phyloP scores from a whole-genome alignment of 1,140 invertebrate genomes.

The Microplitis mediator region DNA sequence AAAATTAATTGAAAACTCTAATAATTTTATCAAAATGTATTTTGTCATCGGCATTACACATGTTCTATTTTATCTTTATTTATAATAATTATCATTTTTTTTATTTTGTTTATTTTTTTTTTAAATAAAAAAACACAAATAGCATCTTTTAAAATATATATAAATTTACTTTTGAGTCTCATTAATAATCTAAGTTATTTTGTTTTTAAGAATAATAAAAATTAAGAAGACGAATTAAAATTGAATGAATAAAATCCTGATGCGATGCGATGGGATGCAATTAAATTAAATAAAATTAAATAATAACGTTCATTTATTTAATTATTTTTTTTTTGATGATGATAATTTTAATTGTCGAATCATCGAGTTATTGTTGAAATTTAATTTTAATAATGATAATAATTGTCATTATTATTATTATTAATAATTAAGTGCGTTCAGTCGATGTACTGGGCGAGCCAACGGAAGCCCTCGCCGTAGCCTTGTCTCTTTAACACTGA shows the following conservation, averaged over 20 bases:
- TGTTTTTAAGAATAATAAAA: not conserved
- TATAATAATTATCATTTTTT: not conserved
- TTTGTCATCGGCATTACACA: not conserved
- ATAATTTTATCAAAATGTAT: not conserved
- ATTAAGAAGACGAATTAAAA: no score
- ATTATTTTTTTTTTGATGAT: no score
- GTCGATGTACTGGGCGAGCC: slow-evolving; percentile 98
- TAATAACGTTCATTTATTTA: no score
- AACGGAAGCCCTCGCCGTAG: slow-evolving; percentile 99
- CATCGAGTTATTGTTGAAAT: not conserved
- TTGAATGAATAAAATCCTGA: no score
- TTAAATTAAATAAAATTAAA: no score
- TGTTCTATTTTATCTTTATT: not conserved
- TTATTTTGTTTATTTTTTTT: not conserved
- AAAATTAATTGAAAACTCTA: not conserved
- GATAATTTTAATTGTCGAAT: not conserved
- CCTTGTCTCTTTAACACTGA: slow-evolving; percentile 98
- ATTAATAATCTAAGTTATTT: slow-evolving; percentile 13
- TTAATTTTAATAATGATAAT: slow-evolving; percentile 36
- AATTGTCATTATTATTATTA: slow-evolving; percentile 47
- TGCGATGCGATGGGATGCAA: no score
- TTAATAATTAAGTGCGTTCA: slow-evolving; percentile 64
- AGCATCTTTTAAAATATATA: slow-evolving; percentile 9
- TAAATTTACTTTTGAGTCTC: not conserved
- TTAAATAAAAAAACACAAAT: not conserved